Percentiles rank a stretch among this genome's conserved stretches.
Conservation (phyloP, 2,113 vertebrate genomes). For the Struthio camelus region DNA sequence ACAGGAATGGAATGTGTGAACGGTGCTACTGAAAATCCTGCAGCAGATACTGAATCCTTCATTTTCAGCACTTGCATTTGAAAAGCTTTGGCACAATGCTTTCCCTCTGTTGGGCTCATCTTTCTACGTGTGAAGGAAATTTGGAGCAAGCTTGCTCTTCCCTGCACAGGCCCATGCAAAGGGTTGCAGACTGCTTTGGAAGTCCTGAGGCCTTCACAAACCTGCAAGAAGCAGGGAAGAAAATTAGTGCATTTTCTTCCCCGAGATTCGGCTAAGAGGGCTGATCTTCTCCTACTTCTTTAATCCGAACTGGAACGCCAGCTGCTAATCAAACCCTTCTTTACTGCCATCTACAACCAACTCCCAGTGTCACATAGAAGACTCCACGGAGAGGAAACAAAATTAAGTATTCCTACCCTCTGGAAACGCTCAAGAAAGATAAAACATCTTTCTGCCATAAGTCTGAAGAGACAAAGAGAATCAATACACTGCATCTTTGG, state of each 20-base stretch:
- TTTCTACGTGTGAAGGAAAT: slow-evolving; percentile 13
- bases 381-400: not conserved
- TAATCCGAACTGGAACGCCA: not conserved
- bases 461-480: not conserved
- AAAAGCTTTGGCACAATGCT: slow-evolving; percentile 14
- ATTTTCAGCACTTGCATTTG: slow-evolving; percentile 3
- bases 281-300: not conserved
- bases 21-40: not conserved
- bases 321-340: not conserved
- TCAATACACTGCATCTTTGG: not conserved
- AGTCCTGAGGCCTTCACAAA: not conserved
- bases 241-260: not conserved
- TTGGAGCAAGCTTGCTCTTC: not conserved
- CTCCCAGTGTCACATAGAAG: not conserved
- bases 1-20: not conserved
- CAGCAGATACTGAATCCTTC: slow-evolving; percentile 50
- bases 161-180: not conserved
- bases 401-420: not conserved
- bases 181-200: not conserved
- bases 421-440: not conserved
- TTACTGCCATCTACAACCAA: not conserved
- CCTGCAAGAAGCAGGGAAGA: not conserved
- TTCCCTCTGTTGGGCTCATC: slow-evolving; percentile 4
- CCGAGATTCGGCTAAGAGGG: not conserved
- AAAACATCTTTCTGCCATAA: not conserved